Evolutionary conservation across 2,113 vertebrate genomes (phyloP).

Genomic region (Bubo scandiacus): DNA sequence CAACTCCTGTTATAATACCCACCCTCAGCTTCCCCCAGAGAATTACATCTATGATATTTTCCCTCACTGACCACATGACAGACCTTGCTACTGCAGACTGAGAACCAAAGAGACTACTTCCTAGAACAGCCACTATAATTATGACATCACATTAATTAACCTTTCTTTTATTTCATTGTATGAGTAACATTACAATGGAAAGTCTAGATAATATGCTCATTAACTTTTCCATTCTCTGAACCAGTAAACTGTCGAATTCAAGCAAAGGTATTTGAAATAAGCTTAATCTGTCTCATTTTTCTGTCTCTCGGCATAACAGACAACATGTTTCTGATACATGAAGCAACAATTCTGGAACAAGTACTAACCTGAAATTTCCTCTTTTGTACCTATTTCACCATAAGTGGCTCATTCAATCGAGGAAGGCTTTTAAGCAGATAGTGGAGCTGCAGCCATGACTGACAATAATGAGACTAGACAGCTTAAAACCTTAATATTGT

Average conservation of each 20-base stretch:
- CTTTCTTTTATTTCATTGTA: neutral
- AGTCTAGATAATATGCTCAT: neutral
- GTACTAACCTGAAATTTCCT: neutral
- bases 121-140: neutral
- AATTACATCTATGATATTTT: neutral
- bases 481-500: conserved; percentile 43
- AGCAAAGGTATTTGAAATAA: neutral
- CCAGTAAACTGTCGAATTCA: neutral
- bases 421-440: neutral
- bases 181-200: neutral
- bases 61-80: neutral
- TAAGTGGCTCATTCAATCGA: neutral
- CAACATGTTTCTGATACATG: neutral
- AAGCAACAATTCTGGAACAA: neutral
- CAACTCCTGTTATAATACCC: neutral
- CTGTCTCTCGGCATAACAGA: neutral
- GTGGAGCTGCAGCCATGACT: neutral
- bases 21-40: neutral
- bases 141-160: neutral
- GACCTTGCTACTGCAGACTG: neutral
- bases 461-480: conserved; percentile 4
- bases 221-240: neutral
- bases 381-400: neutral
- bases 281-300: neutral
- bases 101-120: neutral